Conservation (phyloP, 2,888 invertebrate species). For the Drosophila algonquin region DNA sequence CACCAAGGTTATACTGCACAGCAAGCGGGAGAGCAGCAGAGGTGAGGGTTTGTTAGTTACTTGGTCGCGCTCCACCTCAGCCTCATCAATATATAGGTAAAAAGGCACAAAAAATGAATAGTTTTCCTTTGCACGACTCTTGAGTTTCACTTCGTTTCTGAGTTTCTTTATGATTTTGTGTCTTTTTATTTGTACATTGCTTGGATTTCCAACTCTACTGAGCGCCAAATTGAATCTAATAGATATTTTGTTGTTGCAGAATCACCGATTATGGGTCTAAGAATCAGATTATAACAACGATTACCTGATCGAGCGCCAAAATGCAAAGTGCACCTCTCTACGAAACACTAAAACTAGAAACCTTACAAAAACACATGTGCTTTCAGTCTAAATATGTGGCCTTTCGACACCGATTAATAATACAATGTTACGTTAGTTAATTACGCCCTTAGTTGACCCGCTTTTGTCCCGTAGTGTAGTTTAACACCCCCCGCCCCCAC, state of each 20-base stretch:
- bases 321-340: slow-evolving; percentile 31
- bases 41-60: slow-evolving; percentile 87
- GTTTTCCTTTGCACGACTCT: slow-evolving; percentile 19
- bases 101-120: slow-evolving; percentile 80
- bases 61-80: slow-evolving; percentile 87
- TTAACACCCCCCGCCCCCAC: neutral
- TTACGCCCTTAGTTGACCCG: slow-evolving; percentile 41
- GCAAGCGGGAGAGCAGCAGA: slow-evolving; percentile 85
- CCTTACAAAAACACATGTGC: slow-evolving; percentile 41
- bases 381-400: slow-evolving; percentile 68
- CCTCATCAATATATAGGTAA: slow-evolving; percentile 87
- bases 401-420: slow-evolving; percentile 73
- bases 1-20: slow-evolving; percentile 88
- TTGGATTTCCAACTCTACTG: neutral
- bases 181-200: slow-evolving; percentile 66
- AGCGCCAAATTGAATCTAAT: neutral
- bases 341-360: slow-evolving; percentile 23
- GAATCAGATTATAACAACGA: slow-evolving; percentile 86
- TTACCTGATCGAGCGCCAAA: slow-evolving; percentile 82
- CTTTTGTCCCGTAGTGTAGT: slow-evolving; percentile 27
- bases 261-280: slow-evolving; percentile 86
- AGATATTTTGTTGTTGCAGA: slow-evolving; percentile 78
- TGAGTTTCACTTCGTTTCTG: slow-evolving; percentile 40
- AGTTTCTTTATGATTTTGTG: slow-evolving; percentile 64
- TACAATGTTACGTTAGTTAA: slow-evolving; percentile 36